phyloP scores from a whole-genome alignment of 2,113 vertebrate genomes.

The Vidua chalybeata region DNA sequence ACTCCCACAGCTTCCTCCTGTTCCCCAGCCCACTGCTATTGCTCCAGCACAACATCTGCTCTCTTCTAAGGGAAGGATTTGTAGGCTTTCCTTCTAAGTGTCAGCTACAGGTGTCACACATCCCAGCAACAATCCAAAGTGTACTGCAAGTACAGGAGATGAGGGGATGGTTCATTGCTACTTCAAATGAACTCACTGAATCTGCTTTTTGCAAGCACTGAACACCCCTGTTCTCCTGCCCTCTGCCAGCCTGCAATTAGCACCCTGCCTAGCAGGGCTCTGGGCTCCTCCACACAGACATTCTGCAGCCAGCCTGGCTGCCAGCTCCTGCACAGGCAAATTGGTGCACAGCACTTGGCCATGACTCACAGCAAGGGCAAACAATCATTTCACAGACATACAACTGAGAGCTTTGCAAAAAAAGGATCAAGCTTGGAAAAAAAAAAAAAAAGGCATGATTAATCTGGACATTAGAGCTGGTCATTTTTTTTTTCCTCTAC shows the following conservation, averaged over 20 bases:
- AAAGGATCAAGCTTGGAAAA: neutral
- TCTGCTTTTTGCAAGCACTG: neutral
- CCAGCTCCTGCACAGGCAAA: neutral
- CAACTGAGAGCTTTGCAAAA: neutral
- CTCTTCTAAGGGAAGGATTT: neutral
- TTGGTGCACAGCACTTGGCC: neutral
- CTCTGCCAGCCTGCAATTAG: neutral
- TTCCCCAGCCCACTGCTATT: neutral
- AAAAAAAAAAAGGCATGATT: rapidly evolving
- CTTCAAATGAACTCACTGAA: neutral
- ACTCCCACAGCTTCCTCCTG: neutral
- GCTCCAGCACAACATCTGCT: neutral
- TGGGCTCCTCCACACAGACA: neutral
- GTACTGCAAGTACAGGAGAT: rapidly evolving
- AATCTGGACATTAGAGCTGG: neutral
- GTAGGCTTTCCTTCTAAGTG: neutral
- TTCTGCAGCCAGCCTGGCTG: neutral
- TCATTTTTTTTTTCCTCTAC: neutral
- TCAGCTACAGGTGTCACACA: neutral
- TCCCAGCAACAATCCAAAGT: neutral
- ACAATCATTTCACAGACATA: neutral
- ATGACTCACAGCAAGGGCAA: neutral
- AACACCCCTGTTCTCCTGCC: neutral
- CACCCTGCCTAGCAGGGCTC: neutral
- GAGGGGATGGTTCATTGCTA: neutral